Evolutionary conservation across 2,797 vertebrate genomes (phyloP), one percentile per base, ranked within the genome.

Genomic region (Sebastes variabilis): DNA sequence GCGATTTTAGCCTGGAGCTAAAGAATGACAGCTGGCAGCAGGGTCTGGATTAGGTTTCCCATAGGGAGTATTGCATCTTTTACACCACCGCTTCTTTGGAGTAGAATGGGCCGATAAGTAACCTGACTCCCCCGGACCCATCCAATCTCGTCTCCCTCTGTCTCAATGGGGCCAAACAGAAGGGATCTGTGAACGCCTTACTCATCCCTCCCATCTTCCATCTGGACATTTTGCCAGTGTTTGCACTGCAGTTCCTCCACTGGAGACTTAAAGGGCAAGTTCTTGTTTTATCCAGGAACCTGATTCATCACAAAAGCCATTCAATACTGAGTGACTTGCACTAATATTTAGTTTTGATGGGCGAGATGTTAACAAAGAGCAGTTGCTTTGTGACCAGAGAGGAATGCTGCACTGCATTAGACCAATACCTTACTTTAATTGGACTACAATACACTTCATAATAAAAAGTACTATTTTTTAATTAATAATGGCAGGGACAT

Each of bases 1-100:
- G 90, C 91, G 88, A 94, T 93, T 94, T 92, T 88, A 86, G 84
- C 92, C 91, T 77, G 72, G 82, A 89, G 94, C 87, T 86, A 77
- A 81, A 93, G 92, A 93, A 93, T 92, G 94, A 94, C 94, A 94
- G 94, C 94, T 94, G 94, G 94, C 93, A 90, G 89, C 87, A 92
- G 92, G 89, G 85, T 88, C 79, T 85, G 93, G 93, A 93, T 95
- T 94, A 94, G 93, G 94, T 95, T 95, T 94, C 94, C 91, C 84
- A 87, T 84, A 83, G 90, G 92, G 92, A 91, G 89, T 91, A 89
- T 76, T 91, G 93, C 92, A 93, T 95, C 94, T 93, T 94, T 94
- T 93, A 94, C 94, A 91, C 90, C 88, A 77, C 69, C 59, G 77
- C 89, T 88, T 82, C 91, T 92, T 81, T 86, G 86, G 92, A 92